Evolutionary conservation across 1,140 invertebrate species (phyloP), one percentile per base, ranked within the genome.

Genomic region (Penaeus indicus): DNA sequence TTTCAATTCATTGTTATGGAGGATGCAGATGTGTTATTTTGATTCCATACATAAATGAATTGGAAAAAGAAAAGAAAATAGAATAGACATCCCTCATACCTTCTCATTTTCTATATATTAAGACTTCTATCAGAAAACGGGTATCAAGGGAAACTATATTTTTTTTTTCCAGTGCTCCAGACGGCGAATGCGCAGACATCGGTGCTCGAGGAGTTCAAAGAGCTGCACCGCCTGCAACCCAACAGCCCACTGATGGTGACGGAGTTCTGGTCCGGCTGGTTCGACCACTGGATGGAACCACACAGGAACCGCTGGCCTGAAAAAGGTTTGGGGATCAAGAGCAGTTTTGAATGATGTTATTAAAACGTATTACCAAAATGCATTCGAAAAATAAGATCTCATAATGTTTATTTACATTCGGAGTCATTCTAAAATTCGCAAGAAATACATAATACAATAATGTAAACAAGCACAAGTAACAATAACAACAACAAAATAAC

Each of bases 211-310:
- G 89, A 91, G 16, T 91, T 94, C 82, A 91, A 92, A 8, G 75
- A 91, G 22, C 90, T 95, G 25, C 91, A 92, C 42, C 81, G 91
- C 19, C 91, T 94, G 22, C 94, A 95, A 92, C 93, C 94, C 13
- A 92, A 94, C 79, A 93, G 94, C 89, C 95, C 95, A 0, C 85
- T 94, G 21, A 93, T 95, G 93, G 94, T 94, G 1, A 95, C 94
- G 93, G 95, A 95, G 91, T 95, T 93, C 92, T 96, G 95, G 94
- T 92, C 93, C 5, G 95, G 95, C 0, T 95, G 95, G 95, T 95
- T 95, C 92, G 95, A 95, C 90, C 94, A 94, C 91, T 95, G 94
- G 94, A 92, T 92, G 2, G 91, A 54, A 54, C 54, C 54, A 16
- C 54, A 54, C 54, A 54, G 54, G 16, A 54, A 54, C 54, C 54